Evolutionary conservation across 53 echinoderm and acorn worm genomes (phyloP), one percentile per base, ranked within the genome.

Genomic region (Echinarachnius parma): DNA sequence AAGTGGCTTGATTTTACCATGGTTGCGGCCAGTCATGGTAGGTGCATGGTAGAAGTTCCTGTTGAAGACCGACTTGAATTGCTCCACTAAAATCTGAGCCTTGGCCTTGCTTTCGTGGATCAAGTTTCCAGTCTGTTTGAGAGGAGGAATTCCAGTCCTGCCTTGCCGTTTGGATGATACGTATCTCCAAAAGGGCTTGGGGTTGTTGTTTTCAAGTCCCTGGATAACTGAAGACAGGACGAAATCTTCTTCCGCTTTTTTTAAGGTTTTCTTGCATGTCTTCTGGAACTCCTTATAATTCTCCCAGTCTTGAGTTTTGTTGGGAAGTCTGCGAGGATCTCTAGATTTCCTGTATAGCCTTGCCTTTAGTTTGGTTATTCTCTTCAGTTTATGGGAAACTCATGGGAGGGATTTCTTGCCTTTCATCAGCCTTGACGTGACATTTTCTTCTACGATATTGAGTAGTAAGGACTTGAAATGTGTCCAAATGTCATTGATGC

Each of bases 251-350:
- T 26, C 30, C 3, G 59, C 59, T 27, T 58, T 28, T 27, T 58
- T 58, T 7, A 58, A 58, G 5, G 59, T 5, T 27, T 29, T 25
- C 30, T 58, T 58, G 8, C 59, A 35, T 3, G 13, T 27, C 19
- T 64, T 46, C 65, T 65, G 65, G 48, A 46, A 65, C 45, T 65
- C 65, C 2, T 25, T 47, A n/a, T 65, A 46, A 16, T 65, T 65
- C 47, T 65, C 28, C 48, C 65, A 65, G 18, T 46, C 65, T 11
- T 30, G 10, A 15, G 45, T 65, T 48, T 47, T 65, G 22, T 23
- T 4, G 15, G 28, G 46, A 45, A 18, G 1, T 10, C 27, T 36
- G 18, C 9, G 23, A 14, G 65, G 14, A 46, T 46, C 47, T 28
- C 47, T 65, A 15, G 65, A 16, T 65, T 46, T 65, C 32, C 30